These are phyloP conservation scores for Leucania comma DNA, from an alignment of 2,888 invertebrate genomes.

Conservation along the genomic window DNA sequence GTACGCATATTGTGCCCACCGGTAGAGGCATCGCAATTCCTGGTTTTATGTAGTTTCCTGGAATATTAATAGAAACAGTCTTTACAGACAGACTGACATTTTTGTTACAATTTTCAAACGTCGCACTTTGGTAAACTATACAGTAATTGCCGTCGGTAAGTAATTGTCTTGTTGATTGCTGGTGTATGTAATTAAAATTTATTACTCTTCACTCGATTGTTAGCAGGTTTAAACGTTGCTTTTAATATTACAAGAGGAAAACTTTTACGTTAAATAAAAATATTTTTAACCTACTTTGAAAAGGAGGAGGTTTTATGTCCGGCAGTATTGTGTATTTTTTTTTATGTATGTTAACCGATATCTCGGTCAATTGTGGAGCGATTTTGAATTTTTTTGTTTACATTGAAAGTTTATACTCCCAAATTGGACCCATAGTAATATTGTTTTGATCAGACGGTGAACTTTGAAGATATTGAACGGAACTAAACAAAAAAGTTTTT, in stretches of 20 bases:
- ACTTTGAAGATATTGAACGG: too few relatives aligned
- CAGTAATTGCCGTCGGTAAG: conserved; percentile 23
- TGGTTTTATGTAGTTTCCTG: background rate
- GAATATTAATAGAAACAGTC: too few relatives aligned
- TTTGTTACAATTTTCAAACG: background rate
- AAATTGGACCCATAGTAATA: too few relatives aligned
- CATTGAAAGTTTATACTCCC: too few relatives aligned
- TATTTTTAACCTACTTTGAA: background rate
- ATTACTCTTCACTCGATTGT: conserved; percentile 27
- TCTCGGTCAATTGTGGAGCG: too few relatives aligned
- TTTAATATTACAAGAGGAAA: background rate
- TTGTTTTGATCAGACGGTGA: too few relatives aligned
- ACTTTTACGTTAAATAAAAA: background rate
- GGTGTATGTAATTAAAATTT: conserved; percentile 45
- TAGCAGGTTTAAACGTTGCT: background rate
- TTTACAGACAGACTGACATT: conserved; percentile 5
- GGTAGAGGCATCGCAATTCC: background rate
- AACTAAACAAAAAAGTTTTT: too few relatives aligned
- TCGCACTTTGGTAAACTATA: conserved; percentile 13
- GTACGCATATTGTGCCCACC: background rate
- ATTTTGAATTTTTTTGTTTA: too few relatives aligned
- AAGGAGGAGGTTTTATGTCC: background rate
- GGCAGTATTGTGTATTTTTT: too few relatives aligned
- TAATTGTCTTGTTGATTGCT: conserved; percentile 39
- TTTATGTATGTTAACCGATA: too few relatives aligned